Base-by-base conservation (phyloP, 53 echinoderm and acorn worm genomes). In the Apostichopus leukothele region DNA sequence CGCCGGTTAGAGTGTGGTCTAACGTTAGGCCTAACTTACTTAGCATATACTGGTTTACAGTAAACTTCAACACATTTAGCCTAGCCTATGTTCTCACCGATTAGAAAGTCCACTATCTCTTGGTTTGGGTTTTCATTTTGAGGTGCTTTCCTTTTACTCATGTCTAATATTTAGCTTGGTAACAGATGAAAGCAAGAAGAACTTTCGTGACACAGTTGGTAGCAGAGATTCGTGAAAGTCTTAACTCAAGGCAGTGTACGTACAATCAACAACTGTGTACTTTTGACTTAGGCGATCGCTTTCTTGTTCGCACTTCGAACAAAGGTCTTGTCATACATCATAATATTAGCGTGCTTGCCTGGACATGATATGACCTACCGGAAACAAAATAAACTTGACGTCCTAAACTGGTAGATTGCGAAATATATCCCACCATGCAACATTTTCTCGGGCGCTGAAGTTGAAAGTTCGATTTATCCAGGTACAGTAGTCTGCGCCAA, bases 121-220 rank as follows among this genome's bases (percentile, higher is more conserved):
- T 88, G 86, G 86, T 96, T 96, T 1, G 96, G 96, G 77, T 95
- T 96, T 76, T 93, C 92, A 79, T 90, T 91, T 57, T 96, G 93
- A 20, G 96, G 96, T 76, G 96, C 96, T 67, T 96, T 96, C 80
- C 96, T 89, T 88, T 96, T 96, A 78, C 95, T 96, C 96, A 96
- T 96, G 39, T 81, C 21, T 59, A n/a, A 78, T 57, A 9, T 57
- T 0, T 57, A 7, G 57, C 7, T 57, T 7, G 7, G 10, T 9
- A 57, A 57, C 10, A 10, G 10, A 9, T 57, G 9, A 5, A 10
- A 10, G 14, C 16, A 74, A 74, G 0, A 21, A 21, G 25, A 14
- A 39, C 39, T 3, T 39, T 39, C 39, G 39, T 39, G 39, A 39
- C 2, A 39, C 39, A 39, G 39, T 39, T 39, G 39, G 39, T 39